Percentiles rank a stretch among this genome's conserved stretches.
These are phyloP conservation scores for Matsumyia berberina DNA, from an alignment of 2,888 invertebrate genomes.

Conservation along the genomic window DNA sequence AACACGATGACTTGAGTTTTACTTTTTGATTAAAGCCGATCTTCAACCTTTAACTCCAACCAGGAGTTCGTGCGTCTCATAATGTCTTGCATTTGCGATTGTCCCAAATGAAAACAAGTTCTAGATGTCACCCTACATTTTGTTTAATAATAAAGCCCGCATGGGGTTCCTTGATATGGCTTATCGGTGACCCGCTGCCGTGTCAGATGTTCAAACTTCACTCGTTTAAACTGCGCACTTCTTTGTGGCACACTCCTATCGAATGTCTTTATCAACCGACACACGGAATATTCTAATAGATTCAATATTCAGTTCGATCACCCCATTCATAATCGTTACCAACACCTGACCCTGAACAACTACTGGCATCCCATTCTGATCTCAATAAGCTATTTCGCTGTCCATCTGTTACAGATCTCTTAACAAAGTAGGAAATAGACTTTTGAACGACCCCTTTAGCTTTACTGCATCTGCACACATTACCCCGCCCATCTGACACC, in stretches of 20 bases:
- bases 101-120: neutral
- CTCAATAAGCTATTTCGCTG: neutral
- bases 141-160: neutral
- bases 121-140: neutral
- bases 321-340: slow-evolving; percentile 30
- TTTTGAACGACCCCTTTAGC: neutral
- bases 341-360: slow-evolving; percentile 11
- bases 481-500: slow-evolving; percentile 13
- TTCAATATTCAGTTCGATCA: slow-evolving; percentile 53
- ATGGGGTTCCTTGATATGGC: neutral
- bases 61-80: neutral
- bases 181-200: neutral
- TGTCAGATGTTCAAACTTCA: slow-evolving; percentile 2
- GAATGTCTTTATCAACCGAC: neutral
- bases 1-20: neutral
- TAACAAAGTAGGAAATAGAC: slow-evolving; percentile 22
- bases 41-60: neutral
- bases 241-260: neutral
- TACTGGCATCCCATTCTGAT: neutral
- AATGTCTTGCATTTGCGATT: neutral
- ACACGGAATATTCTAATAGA: neutral
- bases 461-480: slow-evolving; percentile 2
- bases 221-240: neutral
- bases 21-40: neutral
- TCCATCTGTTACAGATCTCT: slow-evolving; percentile 32